A percentile compares a stretch with the other conserved stretches of the same genome.
Evolutionary conservation across 2,797 vertebrate species (phyloP).

Genomic region (Poecilia wingei): DNA sequence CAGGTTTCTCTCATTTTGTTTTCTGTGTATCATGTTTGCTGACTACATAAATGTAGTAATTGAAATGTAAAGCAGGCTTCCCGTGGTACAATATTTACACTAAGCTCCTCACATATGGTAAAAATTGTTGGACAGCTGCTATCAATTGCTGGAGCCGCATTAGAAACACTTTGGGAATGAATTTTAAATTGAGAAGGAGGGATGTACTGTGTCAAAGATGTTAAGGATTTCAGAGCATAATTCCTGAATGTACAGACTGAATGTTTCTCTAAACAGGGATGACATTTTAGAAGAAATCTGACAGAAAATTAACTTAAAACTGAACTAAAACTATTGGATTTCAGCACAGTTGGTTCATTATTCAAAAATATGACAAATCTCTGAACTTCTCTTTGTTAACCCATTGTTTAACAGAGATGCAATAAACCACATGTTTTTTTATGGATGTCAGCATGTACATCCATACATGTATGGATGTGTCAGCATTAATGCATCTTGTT

Average conservation of each 20-base stretch:
- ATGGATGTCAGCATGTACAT: neutral
- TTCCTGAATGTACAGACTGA: slow-evolving; percentile 36
- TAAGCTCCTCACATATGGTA: slow-evolving; percentile 75
- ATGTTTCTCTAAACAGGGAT: slow-evolving; percentile 21
- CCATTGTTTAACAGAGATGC: neutral
- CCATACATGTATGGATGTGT: too few relatives aligned
- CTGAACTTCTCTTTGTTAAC: neutral
- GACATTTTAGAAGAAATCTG: slow-evolving; percentile 20
- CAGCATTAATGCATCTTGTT: neutral
- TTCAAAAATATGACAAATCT: neutral
- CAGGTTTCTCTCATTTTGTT: slow-evolving; percentile 58
- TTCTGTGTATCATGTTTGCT: slow-evolving; percentile 71
- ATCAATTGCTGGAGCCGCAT: slow-evolving; percentile 62
- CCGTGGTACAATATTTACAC: slow-evolving; percentile 77
- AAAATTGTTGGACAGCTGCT: slow-evolving; percentile 75
- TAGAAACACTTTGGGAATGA: slow-evolving; percentile 76
- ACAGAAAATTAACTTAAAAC: neutral
- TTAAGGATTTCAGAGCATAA: slow-evolving; percentile 39
- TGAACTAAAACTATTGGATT: neutral
- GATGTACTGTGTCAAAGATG: slow-evolving; percentile 48
- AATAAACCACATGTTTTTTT: neutral
- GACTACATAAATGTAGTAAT: slow-evolving; percentile 76
- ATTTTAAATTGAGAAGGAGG: slow-evolving; percentile 73
- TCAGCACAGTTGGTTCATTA: neutral
- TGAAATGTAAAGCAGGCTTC: slow-evolving; percentile 79